Evolutionary conservation across 1,140 invertebrate species (phyloP).

Genomic region (Branchinecta lynchi): DNA sequence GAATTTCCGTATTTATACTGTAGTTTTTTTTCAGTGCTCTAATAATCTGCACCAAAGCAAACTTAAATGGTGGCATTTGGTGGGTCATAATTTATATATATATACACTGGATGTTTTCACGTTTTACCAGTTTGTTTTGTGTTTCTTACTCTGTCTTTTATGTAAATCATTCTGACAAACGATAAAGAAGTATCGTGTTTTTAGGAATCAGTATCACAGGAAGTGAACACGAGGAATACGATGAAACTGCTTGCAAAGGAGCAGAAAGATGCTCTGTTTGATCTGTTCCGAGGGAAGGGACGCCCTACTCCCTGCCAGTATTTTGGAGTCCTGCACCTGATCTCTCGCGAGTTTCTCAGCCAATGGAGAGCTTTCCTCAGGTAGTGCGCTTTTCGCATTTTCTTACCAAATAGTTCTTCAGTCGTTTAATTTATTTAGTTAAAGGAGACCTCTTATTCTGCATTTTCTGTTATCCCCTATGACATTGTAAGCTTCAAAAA

Average conservation of each 20-base stretch:
- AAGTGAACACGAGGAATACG: conserved; percentile 15
- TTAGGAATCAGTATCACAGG: conserved; percentile 19
- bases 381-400: conserved; percentile 22
- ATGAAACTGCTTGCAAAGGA: conserved; percentile 25
- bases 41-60: too few species aligned
- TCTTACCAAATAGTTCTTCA: conserved; percentile 15
- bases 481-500: not conserved
- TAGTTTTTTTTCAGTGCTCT: too few species aligned
- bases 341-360: conserved; percentile 29
- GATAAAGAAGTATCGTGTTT: not conserved
- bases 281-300: conserved; percentile 30
- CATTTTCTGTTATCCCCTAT: too few species aligned
- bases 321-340: conserved; percentile 24
- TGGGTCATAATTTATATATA: too few species aligned
- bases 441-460: too few species aligned
- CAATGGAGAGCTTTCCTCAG: conserved; percentile 31
- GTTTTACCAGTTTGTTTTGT: too few species aligned
- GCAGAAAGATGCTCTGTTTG: conserved; percentile 28
- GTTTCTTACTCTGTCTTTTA: too few species aligned
- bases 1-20: too few species aligned
- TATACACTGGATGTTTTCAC: too few species aligned
- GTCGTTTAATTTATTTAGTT: not conserved
- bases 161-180: too few species aligned
- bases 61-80: too few species aligned
- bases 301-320: conserved; percentile 26